Base-by-base conservation (phyloP, 2,888 invertebrate genomes). In the Acleris literana region DNA sequence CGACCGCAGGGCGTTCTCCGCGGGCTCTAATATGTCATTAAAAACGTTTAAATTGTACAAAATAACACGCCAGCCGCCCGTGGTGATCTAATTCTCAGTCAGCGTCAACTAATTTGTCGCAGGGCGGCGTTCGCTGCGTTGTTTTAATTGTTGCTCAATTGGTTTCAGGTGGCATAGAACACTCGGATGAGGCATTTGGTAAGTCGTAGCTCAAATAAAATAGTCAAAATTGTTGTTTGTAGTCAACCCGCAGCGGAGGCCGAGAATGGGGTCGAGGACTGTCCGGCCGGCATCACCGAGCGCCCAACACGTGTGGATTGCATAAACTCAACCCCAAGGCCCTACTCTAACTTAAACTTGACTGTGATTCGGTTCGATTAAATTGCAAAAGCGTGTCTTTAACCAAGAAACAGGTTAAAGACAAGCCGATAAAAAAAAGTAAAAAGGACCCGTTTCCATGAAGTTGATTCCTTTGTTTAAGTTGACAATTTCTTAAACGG, bases 1-100 rank as follows among this genome's bases (percentile, higher is more conserved):
- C 71, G 81, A 90, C 90, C 90, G 73, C 90, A 91, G 87, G 90
- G 88, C 87, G 89, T 84, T 64, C 90, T 84, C 87, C 77, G 82
- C 85, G 82, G 86, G 83, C 72, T 77, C 85, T 80, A 84, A 82
- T 79, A 76, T 71, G 79, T 81, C 79, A 82, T 84, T 84, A 83
- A 79, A 82, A 79, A 75, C 75, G 78, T 81, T 78, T 74, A 76
- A 74, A 77, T 73, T 69, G 65, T 69, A 69, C 63, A 68, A 73
- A 74, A 74, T 74, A 74, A 79, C 77, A 73, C 76, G 70, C 61
- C 62, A 68, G 71, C 72, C 76, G 64, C 82, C 83, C 68, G 78
- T 70, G 6, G 83, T 17, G 76, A 62, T 9, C 62, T 72, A 70
- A 79, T 64, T 68, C 55, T 56, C 62, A 59, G 57, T 57, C 51